These are phyloP conservation scores for Mandrillus leucophaeus DNA, from an alignment of 2,113 vertebrate species.

Conservation along the genomic window DNA sequence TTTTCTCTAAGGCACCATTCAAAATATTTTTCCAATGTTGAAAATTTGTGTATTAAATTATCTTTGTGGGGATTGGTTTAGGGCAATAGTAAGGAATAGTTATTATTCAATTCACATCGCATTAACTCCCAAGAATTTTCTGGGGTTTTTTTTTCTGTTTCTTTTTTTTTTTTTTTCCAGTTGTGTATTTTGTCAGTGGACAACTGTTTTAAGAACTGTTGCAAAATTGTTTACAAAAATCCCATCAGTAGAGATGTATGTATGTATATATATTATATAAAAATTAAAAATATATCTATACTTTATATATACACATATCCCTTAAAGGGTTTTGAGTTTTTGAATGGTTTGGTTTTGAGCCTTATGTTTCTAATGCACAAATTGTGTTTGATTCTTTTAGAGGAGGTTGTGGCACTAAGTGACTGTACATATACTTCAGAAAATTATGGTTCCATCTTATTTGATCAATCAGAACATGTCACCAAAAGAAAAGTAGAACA, in stretches of 20 bases:
- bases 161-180: not conserved
- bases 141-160: not conserved
- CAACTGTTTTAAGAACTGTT: conserved; percentile 8
- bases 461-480: not conserved
- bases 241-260: not conserved
- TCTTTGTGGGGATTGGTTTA: not conserved
- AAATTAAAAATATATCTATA: not conserved
- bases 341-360: not conserved
- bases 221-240: not conserved
- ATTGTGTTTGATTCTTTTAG: not conserved
- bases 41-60: not conserved
- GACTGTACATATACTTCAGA: not conserved
- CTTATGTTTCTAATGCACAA: not conserved
- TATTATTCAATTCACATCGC: not conserved
- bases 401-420: not conserved
- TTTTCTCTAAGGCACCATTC: conserved; percentile 11
- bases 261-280: not conserved
- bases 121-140: not conserved
- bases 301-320: not conserved
- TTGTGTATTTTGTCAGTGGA: not conserved
- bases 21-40: not conserved
- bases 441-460: not conserved
- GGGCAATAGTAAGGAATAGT: not conserved
- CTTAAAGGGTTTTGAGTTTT: not conserved
- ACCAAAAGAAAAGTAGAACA: not conserved